Base-by-base conservation (phyloP, 2,113 vertebrate genomes). In the Chlorodrepanis virens region DNA sequence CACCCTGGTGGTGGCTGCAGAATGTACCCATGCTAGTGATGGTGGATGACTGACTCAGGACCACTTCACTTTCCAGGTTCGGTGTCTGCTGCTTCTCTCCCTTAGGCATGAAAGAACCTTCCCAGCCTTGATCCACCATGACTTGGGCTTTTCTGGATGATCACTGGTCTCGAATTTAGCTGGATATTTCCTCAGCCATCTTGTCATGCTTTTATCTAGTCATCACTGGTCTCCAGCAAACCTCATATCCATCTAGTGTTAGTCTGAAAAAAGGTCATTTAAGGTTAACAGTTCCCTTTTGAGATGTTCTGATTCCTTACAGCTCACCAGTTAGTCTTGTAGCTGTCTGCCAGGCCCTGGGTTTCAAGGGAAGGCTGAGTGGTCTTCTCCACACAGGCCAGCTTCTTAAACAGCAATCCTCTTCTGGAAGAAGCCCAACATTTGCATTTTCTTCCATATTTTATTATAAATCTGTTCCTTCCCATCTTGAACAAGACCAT, bases 91-190 rank as follows among this genome's bases (percentile, higher is more conserved):
- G 1, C 45, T 87, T 78, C 15, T 74, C 14, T 57, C 71, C 37
- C 37, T 52, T 39, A 9, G 16, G 2, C 22, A 22, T 33, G 39
- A 91, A 80, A 24, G 40, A 83, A 29, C 0, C 0, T 56, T 83
- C 14, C 44, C n/a, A 81, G 3, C 2, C 4, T 37, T 68, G 27
- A 72, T 49, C 11, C 11, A 19, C 11, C 65, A n/a, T 8, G 22
- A 63, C 8, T 28, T 50, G 35, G 63, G 9, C 12, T 68, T 56
- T 79, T 76, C 53, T 83, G 33, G 19, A 6, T 39, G 29, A 61
- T 39, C 1, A 0, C 5, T 60, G 9, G 2, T 76, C 23, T 80
- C 37, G 10, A 4, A 44, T 33, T 9, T 18, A 18, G 12, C 33
- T 40, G 23, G 8, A 6, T 75, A 63, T 88, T 74, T 59, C 52